These are phyloP conservation scores for Pachyrhynchus sulphureomaculatus DNA, from an alignment of 1,140 invertebrate genomes.

Conservation along the genomic window DNA sequence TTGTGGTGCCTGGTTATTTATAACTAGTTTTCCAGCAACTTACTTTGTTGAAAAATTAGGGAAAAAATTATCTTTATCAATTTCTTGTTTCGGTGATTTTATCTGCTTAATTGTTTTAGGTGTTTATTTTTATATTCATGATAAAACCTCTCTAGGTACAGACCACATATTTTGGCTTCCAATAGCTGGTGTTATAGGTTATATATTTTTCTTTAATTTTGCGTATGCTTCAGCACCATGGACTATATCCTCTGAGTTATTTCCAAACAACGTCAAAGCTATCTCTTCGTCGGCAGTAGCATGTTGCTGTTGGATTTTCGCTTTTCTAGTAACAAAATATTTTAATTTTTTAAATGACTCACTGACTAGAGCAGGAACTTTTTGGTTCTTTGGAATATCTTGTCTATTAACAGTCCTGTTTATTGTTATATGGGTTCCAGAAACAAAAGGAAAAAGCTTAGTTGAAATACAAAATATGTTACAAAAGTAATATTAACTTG, in stretches of 20 bases:
- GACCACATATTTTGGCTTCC: constrained; percentile 59
- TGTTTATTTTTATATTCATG: constrained; percentile 61
- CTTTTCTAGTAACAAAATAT: constrained; percentile 71
- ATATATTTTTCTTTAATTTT: constrained; percentile 66
- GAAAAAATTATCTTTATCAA: constrained; percentile 64
- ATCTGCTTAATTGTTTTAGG: constrained; percentile 57
- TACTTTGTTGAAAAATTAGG: constrained; percentile 68
- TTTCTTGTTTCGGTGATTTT: constrained; percentile 59
- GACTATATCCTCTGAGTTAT: constrained; percentile 71
- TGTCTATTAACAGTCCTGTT: constrained; percentile 63
- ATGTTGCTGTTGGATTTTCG: constrained; percentile 65
- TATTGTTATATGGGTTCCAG: constrained; percentile 67
- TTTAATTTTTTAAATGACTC: constrained; percentile 54
- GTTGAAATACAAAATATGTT: constrained; percentile 49
- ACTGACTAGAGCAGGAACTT: constrained; percentile 65
- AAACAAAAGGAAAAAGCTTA: constrained; percentile 79
- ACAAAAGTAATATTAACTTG: constrained; percentile 8
- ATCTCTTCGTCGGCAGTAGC: constrained; percentile 68
- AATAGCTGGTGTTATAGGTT: constrained; percentile 63
- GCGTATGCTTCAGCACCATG: constrained; percentile 72
- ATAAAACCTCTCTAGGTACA: constrained; percentile 44
- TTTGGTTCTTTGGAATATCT: constrained; percentile 69
- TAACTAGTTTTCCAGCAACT: constrained; percentile 60
- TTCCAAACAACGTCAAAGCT: constrained; percentile 67
- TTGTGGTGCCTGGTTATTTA: constrained; percentile 65